Base-by-base conservation (phyloP, 2,888 invertebrate species). In the Drosophila birchii region DNA sequence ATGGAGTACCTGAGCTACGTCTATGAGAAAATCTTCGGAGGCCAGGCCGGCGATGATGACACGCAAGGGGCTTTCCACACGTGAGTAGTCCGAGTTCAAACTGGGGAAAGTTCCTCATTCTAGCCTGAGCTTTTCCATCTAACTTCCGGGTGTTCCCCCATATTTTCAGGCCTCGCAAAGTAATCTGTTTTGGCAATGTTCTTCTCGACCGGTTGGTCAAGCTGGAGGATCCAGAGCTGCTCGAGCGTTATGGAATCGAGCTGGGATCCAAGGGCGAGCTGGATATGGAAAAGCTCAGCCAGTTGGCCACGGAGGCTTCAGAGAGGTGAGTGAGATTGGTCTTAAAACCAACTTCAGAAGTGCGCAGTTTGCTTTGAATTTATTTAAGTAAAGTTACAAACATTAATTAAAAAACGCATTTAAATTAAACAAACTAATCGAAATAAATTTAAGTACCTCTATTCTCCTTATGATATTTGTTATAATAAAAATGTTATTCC, bases 131-230 rank as follows among this genome's bases (percentile, higher is more conserved):
- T 23, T 53, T 36, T 18, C 36, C 23, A 18, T 8, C 18, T 11
- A n/a, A 44, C 5, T 20, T 20, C 18, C 9, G 38, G 34, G 16
- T 11, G 43, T 61, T 49, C 20, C 58, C 43, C 45, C 18, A 9
- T 23, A 9, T 9, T 51, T 56, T 5, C 38, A 91, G 91, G 18
- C 85, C 88, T 9, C 91, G 91, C 16, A 91, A 92, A 70, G 82
- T 92, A 4, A 86, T 92, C 41, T 91, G 91, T 47, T 92, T 92
- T 77, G 92, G 92, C 29, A 92, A 92, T 67, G 91, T 91, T 58
- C 66, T 92, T 34, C 76, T 92, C 43, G 92, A 92, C 78, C 87
- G 90, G 9, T 84, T 90, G 5, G 82, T 91, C 4, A 75, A 83
- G 51, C 67, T 91, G 47, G 73, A 80, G 36, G 83, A 90, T 18